Base-by-base conservation (phyloP, 2,888 invertebrate genomes). In the Monoplex corrugatus region DNA sequence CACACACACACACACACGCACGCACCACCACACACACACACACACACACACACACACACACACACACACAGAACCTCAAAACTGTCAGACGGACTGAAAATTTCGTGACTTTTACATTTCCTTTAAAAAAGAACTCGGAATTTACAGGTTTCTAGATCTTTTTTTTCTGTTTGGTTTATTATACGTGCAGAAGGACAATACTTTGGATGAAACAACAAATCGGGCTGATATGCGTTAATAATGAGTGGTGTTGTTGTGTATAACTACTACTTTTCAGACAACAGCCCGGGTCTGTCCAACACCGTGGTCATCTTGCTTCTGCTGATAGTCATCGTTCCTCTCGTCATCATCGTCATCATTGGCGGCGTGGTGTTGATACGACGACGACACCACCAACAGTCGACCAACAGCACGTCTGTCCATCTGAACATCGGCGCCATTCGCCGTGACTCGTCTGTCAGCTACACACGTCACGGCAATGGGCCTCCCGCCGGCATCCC, bases 361-460 rank as follows among this genome's bases (percentile, higher is more conserved):
- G 35, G 1, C 45, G 45, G n/a, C n/a, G 75, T 44, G 68, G 45
- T 44, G 68, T 6, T 78, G 35, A 1, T 75, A 35, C 35, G 38
- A 6, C 44, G 45, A 28, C 68, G 87, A 28, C 87, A 43, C 0
- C 87, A 43, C 23, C 44, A 32, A 35, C 87, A 87, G 45, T n/a
- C n/a, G 72, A 19, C 75, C 38, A 50, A n/a, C 32, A 72, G 28
- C 45, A 45, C 87, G 23, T 87, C 87, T 28, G 35, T 87, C 19
- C 87, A 87, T 45, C 75, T 87, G 75, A 87, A 75, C 87, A 87
- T 87, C 45, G 87, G 78, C 0, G 44, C 45, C 87, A 87, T 87
- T 43, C 75, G 87, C 32, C n/a, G 75, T 6, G 78, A 87, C 32
- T 87, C 87, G 45, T 44, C 87, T 35, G 44, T 75, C 87, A 87